phyloP scores from a whole-genome alignment of 2,888 invertebrate genomes.

The Nasonovia ribisnigri region DNA sequence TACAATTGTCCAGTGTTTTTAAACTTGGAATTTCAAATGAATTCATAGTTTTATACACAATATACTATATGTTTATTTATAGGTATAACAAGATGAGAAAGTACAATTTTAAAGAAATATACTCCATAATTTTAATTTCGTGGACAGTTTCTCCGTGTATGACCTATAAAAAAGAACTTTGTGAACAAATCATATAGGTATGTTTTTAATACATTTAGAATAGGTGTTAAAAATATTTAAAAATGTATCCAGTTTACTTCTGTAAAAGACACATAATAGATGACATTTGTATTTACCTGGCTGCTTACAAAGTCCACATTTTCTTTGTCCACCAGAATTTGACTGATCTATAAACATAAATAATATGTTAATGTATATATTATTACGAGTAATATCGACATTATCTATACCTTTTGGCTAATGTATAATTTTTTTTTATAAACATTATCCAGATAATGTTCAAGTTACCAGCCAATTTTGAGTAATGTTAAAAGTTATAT shows the following conservation, averaged over 20 bases:
- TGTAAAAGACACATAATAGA: neutral
- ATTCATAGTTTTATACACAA: neutral
- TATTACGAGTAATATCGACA: no score
- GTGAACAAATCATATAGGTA: neutral
- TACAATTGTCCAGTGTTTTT: neutral
- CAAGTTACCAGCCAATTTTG: neutral
- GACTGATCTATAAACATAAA: slow-evolving; percentile 49
- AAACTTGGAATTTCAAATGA: neutral
- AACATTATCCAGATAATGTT: neutral
- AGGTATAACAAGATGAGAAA: neutral
- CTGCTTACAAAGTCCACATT: slow-evolving; percentile 81
- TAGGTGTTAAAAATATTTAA: neutral
- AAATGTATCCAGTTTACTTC: neutral
- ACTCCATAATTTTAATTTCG: neutral
- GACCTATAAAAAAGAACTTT: slow-evolving; percentile 52
- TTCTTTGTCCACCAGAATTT: slow-evolving; percentile 70
- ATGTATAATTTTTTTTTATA: neutral
- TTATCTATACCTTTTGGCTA: neutral
- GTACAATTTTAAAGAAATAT: neutral
- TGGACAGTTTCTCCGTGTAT: slow-evolving; percentile 65
- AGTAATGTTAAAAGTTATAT: neutral
- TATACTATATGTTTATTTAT: neutral
- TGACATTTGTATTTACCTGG: slow-evolving; percentile 73
- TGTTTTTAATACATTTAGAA: neutral
- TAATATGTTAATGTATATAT: neutral